Base-by-base conservation (phyloP, 2,113 vertebrate species). In the Rhea americana region DNA sequence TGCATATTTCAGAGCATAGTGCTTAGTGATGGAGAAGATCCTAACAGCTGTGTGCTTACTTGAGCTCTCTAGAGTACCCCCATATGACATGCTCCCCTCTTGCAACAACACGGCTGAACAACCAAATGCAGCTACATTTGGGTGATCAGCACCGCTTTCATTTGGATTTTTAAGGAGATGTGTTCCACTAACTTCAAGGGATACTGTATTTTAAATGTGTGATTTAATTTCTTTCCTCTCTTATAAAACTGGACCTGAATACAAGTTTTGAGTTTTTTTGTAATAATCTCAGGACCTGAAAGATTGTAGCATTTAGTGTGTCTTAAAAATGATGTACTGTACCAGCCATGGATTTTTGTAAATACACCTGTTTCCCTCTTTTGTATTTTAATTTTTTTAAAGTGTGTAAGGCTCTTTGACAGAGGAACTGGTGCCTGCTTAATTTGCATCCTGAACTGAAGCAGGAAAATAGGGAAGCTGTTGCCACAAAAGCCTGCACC, bases 241-340 rank as follows among this genome's bases (percentile, higher is more conserved):
- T 92, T 97, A 94, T 93, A 96, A 97, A 97, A 98, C 97, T 98
- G 97, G 96, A 98, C 97, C 97, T 97, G 97, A 97, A 98, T n/a
- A 87, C 94, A 97, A 96, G 94, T 89, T 98, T 98, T 97, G 96
- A 97, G 95, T 97, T 19, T n/a, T 97, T 97, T 97, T 82, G 97
- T 98, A 98, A 98, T 98, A 98, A 98, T 98, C 98, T 98, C 98
- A 98, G 98, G 98, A 98, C 98, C 97, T 98, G 97, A 98, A 98
- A 97, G 98, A 98, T 98, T 98, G 98, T 98, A 98, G 98, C 98
- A 98, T 98, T 98, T 98, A 98, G 98, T 98, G 97, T 98, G 98
- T 98, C 98, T 98, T 98, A 98, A 98, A 97, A 98, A 98, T 97
- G 94, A 98, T 98, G 98, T 98, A 98, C 97, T 98, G 98, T 98